phyloP scores from a whole-genome alignment of 2,113 vertebrate genomes.

The Hypocryptadius cinnamomeus region DNA sequence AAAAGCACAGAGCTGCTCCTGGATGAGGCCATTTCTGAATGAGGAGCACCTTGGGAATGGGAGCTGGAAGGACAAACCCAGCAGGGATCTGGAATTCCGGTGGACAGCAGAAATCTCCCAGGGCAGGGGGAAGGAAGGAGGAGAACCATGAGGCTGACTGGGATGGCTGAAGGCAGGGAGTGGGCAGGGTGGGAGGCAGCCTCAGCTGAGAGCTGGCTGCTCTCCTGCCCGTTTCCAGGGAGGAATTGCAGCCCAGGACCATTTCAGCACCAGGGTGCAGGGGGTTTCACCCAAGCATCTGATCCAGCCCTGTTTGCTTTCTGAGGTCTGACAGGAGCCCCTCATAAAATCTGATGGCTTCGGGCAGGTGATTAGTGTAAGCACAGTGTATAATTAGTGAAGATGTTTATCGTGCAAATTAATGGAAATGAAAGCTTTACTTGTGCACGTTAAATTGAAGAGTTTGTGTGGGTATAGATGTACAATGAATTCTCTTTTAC shows the following conservation, averaged over 20 bases:
- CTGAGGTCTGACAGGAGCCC: neutral
- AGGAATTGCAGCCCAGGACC: neutral
- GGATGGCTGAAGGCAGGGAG: neutral
- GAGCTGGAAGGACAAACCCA: neutral
- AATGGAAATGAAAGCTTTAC: neutral
- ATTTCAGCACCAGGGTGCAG: neutral
- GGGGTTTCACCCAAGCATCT: neutral
- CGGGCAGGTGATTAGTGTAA: slow-evolving; percentile 22
- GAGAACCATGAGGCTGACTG: fast-evolving
- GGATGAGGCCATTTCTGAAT: fast-evolving
- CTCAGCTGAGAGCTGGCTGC: neutral
- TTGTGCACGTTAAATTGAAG: neutral
- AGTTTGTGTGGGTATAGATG: neutral
- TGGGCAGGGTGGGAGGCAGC: neutral
- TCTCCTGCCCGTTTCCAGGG: neutral
- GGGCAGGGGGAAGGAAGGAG: too few relatives aligned
- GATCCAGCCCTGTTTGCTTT: neutral
- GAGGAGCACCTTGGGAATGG: neutral
- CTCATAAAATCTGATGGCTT: neutral
- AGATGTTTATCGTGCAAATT: neutral
- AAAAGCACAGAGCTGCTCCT: neutral
- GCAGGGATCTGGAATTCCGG: neutral
- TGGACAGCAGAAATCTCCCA: neutral
- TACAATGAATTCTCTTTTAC: neutral
- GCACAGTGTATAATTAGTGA: neutral